Percentiles rank a stretch among this genome's conserved stretches.
Evolutionary conservation across 2,113 vertebrate genomes (phyloP).

Genomic region (Neopipo cinnamomea): DNA sequence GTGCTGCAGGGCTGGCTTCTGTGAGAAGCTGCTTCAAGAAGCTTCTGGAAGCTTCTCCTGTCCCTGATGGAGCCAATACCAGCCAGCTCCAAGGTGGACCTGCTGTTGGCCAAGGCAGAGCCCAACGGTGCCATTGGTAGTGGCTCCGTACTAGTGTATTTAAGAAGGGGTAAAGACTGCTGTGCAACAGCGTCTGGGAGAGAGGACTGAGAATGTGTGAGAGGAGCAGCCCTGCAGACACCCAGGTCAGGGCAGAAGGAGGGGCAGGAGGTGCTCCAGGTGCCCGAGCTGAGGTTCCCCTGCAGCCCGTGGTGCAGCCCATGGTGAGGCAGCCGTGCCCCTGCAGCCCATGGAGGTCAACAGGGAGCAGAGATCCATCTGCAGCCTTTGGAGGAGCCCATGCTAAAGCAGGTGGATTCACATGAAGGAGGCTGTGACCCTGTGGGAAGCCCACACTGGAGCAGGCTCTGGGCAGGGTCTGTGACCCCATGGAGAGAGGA

Average conservation of each 20-base stretch:
- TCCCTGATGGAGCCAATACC: neutral
- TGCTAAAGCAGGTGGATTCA: neutral
- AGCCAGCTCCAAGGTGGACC: neutral
- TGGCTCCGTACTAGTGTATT: rapidly evolving
- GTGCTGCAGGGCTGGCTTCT: neutral
- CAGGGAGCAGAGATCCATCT: neutral
- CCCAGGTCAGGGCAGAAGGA: neutral
- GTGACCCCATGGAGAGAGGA: neutral
- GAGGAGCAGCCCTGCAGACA: neutral
- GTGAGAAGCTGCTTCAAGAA: neutral
- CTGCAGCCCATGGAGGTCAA: neutral
- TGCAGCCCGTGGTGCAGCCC: rapidly evolving
- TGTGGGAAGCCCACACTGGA: neutral
- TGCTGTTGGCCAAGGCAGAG: neutral
- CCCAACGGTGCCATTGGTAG: neutral
- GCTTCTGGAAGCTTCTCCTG: neutral
- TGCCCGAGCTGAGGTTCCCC: rapidly evolving
- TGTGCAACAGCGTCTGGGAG: neutral
- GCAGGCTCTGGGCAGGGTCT: neutral
- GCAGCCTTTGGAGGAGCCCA: neutral
- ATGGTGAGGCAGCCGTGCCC: neutral
- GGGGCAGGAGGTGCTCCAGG: neutral
- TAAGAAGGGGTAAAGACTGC: neutral
- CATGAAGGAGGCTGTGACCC: neutral
- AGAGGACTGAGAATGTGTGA: neutral